Percentiles rank a stretch among this genome's conserved stretches.
phyloP scores from a whole-genome alignment of 2,888 invertebrate genomes.

The Polydrusus cervinus region DNA sequence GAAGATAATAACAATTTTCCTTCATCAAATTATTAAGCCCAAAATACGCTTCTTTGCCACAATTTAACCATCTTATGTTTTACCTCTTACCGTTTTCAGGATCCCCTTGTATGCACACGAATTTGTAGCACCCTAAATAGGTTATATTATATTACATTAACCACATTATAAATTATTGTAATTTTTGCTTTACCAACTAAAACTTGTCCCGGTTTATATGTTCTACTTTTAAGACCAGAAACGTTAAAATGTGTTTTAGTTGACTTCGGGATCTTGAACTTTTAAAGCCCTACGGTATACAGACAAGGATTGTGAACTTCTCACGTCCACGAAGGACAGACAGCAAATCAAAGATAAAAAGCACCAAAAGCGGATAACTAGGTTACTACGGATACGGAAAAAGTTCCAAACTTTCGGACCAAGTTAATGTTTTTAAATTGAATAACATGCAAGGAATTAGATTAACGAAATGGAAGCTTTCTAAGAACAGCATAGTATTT shows the following conservation, averaged over 20 bases:
- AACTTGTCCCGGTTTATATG: neutral
- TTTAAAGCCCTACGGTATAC: conserved; percentile 19
- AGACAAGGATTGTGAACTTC: conserved; percentile 36
- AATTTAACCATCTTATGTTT: too few species aligned
- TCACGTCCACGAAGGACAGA: conserved; percentile 35
- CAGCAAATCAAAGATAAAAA: conserved; percentile 42
- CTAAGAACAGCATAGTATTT: conserved; percentile 13
- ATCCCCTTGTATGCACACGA: too few species aligned
- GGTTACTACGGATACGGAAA: conserved; percentile 27
- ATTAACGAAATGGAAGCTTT: conserved; percentile 41
- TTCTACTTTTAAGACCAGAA: too few species aligned
- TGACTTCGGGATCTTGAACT: neutral
- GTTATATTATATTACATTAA: too few species aligned
- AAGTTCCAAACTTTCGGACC: conserved; percentile 37
- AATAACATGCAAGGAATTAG: conserved; percentile 17
- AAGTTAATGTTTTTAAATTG: conserved; percentile 36
- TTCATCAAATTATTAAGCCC: too few species aligned
- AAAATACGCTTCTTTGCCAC: too few species aligned
- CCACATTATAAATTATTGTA: too few species aligned
- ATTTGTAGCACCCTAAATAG: too few species aligned
- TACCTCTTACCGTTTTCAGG: too few species aligned
- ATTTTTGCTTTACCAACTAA: too few species aligned
- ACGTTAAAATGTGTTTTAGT: conserved; percentile 14
- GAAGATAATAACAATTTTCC: too few species aligned
- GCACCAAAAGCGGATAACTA: conserved; percentile 38